Base-by-base conservation (phyloP, 2,797 vertebrate species). In the Erethizon dorsatum region DNA sequence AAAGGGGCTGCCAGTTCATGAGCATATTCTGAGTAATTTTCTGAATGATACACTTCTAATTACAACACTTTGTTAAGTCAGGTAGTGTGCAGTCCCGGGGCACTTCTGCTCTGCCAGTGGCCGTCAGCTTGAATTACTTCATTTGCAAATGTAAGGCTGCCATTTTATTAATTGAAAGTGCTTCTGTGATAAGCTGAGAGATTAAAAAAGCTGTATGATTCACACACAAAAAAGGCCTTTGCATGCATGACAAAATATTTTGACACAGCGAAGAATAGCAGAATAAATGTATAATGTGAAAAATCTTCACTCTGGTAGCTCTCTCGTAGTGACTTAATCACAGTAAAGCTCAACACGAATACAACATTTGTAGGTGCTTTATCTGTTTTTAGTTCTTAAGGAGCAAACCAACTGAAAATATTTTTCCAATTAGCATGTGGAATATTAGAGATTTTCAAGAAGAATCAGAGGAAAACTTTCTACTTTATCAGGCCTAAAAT, bases 231-330 rank as follows among this genome's bases (percentile, higher is more conserved):
- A 86, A 91, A 97, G 79, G 45, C n/a, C 5, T 22, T 78, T 73
- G 14, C 1, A 28, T 73, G 9, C 2, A 28, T 95, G 82, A 92
- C 95, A 97, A 97, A 96, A 97, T 98, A 84, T 97, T 97, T 97
- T 94, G 92, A 88, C 52, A n/a, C 20, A 54, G 26, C 77, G 47
- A 75, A 87, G 61, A 91, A 67, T 24, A 65, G 61, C 82, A 86
- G 61, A 84, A 31, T 63, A 67, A 86, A 91, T 47, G 22, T 56
- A 85, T 33, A 82, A 69, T 13, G 24, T 90, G 67, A 88, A 94
- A 86, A 90, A 61, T 50, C 65, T 89, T 95, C 12, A 26, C 59
- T 83, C 54, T 47, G 8, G 28, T 91, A 41, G 54, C 54, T 88
- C 24, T 59, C 41, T 90, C 54, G 5, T 37, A 75, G 28, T 63